Conservation (phyloP, 2,797 vertebrate species). For the Lates japonicus region DNA sequence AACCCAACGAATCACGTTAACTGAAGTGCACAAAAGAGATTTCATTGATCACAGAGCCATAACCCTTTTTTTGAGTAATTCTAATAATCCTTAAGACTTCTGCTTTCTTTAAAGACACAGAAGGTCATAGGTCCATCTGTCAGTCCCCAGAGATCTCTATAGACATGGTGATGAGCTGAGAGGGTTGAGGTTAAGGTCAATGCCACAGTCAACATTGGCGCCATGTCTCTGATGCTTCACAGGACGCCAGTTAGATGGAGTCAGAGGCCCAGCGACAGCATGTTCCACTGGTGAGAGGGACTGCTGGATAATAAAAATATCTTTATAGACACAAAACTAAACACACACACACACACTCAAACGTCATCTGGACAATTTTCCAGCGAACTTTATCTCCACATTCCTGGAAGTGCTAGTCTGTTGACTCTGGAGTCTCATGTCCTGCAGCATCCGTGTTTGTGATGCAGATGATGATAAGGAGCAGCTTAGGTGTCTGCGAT, state of each 20-base stretch:
- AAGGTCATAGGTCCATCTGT: slow-evolving; percentile 40
- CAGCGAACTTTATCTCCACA: slow-evolving; percentile 47
- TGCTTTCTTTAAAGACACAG: slow-evolving; percentile 34
- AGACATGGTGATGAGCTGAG: slow-evolving; percentile 34
- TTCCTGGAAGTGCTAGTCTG: slow-evolving; percentile 56
- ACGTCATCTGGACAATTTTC: slow-evolving; percentile 42
- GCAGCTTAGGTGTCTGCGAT: slow-evolving; percentile 58
- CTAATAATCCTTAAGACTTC: slow-evolving; percentile 8
- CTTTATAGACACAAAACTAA: slow-evolving; percentile 14
- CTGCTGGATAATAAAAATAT: slow-evolving; percentile 29
- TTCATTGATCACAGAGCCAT: too few relatives aligned
- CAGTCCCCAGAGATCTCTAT: slow-evolving; percentile 6
- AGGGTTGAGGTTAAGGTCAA: slow-evolving; percentile 56
- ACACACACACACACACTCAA: slow-evolving; percentile 5
- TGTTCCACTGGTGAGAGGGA: not conserved
- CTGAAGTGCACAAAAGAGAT: not conserved
- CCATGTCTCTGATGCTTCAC: slow-evolving; percentile 20
- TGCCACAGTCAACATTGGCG: slow-evolving; percentile 35
- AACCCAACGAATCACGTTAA: not conserved
- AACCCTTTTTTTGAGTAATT: slow-evolving; percentile 2
- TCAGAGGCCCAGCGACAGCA: not conserved
- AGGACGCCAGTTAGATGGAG: slow-evolving; percentile 22
- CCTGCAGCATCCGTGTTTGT: slow-evolving; percentile 46
- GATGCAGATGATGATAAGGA: slow-evolving; percentile 64
- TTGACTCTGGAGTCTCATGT: slow-evolving; percentile 49